Percentiles rank a stretch among this genome's conserved stretches.
These are phyloP conservation scores for Choloepus didactylus DNA, from an alignment of 2,797 vertebrate species.

Conservation along the genomic window DNA sequence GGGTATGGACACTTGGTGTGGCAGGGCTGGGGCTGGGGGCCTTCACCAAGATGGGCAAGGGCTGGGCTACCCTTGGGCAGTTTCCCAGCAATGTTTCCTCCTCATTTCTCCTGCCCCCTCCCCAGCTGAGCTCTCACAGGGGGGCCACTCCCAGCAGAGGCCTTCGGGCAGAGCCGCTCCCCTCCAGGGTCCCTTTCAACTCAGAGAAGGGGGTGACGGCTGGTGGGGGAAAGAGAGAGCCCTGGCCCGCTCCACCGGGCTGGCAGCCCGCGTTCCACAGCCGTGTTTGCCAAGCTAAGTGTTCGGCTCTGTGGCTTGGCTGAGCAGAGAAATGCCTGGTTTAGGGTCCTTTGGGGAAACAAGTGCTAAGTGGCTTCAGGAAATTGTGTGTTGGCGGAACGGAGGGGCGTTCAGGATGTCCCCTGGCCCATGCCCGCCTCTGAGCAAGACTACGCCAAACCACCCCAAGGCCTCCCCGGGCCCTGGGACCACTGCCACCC, in stretches of 20 bases:
- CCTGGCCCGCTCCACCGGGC: background rate
- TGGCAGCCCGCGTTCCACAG: background rate
- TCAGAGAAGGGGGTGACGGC: background rate
- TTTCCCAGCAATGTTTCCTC: background rate
- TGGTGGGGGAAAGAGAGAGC: background rate
- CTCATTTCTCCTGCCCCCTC: no score
- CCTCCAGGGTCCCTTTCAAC: background rate
- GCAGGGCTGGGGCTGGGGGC: background rate
- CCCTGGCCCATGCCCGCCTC: background rate
- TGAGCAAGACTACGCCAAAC: background rate
- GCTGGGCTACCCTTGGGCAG: background rate
- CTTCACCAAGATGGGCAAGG: background rate
- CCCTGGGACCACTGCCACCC: no score
- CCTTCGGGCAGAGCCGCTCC: background rate
- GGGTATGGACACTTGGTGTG: background rate
- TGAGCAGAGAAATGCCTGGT: background rate
- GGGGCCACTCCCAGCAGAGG: background rate
- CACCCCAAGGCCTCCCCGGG: background rate
- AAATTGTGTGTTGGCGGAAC: background rate
- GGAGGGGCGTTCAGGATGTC: background rate
- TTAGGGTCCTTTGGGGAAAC: constrained; percentile 33
- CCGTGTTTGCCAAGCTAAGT: background rate
- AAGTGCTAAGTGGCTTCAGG: constrained; percentile 29
- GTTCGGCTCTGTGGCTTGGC: background rate
- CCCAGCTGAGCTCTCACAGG: background rate